Evolutionary conservation across 2,888 invertebrate species (phyloP), one percentile per base, ranked within the genome.

Genomic region (Diplolepis rosae): DNA sequence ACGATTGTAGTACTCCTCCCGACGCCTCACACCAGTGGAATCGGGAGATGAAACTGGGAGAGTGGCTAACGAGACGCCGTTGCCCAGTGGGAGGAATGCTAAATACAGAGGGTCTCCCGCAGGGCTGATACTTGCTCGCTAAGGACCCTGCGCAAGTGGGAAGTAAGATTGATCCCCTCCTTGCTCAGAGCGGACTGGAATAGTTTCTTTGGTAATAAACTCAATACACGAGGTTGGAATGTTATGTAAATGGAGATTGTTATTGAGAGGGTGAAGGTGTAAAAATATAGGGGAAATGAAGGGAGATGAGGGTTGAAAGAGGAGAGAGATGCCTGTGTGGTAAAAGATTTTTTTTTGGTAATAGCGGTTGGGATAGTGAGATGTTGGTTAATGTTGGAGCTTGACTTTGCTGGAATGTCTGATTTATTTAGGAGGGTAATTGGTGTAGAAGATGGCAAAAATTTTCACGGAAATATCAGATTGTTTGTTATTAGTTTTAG

Each of bases 11-110:
- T 66, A 72, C 52, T 70, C 54, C 69, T 72, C 50, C 66, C 69
- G 74, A 66, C 48, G 69, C 51, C 65, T 68, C 66, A 42, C 66
- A 70, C 65, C 70, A 71, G 73, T 73, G 61, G 70, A 65, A 69
- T 71, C 72, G 69, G 68, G 69, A 67, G 77, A 71, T 68, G 73
- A 75, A 75, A 70, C 75, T 73, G 75, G 80, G 80, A 82, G 81
- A 78, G 78, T 77, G 83, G 82, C 85, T 87, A 86, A 87, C 86
- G 86, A 86, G 86, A 83, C 83, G 78, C 69, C 80, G 76, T 74
- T 73, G 72, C 73, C 89, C 89, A 89, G 90, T 65, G 74, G 75
- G 78, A 80, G 82, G 79, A 83, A 86, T 84, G 84, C 83, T 86
- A 86, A 87, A 86, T 86, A 85, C 83, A 80, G 80, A 73, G 72